Evolutionary conservation across 2,888 invertebrate species (phyloP).

Genomic region (Calameuta filiformis): DNA sequence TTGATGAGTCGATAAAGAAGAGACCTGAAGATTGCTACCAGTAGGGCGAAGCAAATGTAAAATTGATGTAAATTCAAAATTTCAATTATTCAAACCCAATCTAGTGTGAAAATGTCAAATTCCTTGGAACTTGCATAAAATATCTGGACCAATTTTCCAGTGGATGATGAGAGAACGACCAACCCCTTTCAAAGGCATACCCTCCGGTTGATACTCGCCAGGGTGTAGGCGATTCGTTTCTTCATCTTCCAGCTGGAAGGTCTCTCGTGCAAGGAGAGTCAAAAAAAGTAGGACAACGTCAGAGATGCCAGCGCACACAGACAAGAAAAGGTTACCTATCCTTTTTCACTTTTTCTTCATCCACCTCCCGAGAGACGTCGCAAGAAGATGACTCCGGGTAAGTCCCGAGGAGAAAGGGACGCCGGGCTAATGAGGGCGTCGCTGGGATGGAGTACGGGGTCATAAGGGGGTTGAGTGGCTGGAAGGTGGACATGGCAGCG

Average conservation of each 20-base stretch:
- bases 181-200: not conserved
- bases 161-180: not conserved
- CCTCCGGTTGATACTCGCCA: not conserved
- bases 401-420: not conserved
- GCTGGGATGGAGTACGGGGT: not conserved
- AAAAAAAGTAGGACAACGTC: not conserved
- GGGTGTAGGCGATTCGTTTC: not conserved
- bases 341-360: not conserved
- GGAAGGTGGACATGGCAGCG: not conserved
- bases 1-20: not conserved
- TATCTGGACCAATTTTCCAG: not conserved
- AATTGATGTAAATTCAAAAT: not conserved
- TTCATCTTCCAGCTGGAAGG: not conserved
- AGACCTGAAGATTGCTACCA: not conserved
- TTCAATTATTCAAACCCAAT: not conserved
- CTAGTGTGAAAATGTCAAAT: not conserved
- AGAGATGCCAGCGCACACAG: not conserved
- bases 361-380: not conserved
- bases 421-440: constrained; percentile 23
- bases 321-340: not conserved
- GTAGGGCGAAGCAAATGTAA: not conserved
- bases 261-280: not conserved
- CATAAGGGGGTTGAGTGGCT: constrained; percentile 1
- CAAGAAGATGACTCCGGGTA: not conserved
- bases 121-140: not conserved